These are phyloP conservation scores for Nothocercus julius DNA, from an alignment of 2,113 vertebrate genomes.

Conservation along the genomic window DNA sequence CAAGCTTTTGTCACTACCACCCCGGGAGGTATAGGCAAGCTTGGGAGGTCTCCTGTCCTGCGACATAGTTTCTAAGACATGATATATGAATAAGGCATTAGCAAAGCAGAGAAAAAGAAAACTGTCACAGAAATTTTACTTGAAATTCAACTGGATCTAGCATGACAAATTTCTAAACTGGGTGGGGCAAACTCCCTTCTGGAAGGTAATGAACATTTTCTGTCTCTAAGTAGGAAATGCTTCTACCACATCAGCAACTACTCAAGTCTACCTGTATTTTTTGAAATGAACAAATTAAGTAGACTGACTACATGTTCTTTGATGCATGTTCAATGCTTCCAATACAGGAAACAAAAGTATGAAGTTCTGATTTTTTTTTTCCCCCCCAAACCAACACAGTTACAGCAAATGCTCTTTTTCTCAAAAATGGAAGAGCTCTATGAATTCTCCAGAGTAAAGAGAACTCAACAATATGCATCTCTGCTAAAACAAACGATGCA, in stretches of 20 bases:
- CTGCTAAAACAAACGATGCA: background rate
- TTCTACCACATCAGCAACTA: background rate
- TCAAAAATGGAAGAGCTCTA: fast-evolving
- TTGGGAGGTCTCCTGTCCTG: slow-evolving; percentile 93
- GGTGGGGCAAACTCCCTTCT: background rate
- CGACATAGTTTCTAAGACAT: slow-evolving; percentile 76
- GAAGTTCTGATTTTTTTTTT: background rate
- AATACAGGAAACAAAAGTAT: fast-evolving
- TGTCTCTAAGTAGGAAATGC: background rate
- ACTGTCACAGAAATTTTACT: background rate
- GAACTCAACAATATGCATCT: background rate
- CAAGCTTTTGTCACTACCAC: slow-evolving; percentile 85
- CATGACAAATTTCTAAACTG: background rate
- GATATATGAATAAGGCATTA: slow-evolving; percentile 2
- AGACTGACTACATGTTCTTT: background rate
- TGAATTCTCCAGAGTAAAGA: background rate
- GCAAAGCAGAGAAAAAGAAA: background rate
- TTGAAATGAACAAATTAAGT: background rate
- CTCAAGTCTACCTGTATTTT: background rate
- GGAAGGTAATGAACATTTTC: background rate
- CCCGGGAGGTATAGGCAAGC: slow-evolving; percentile 89
- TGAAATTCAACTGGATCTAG: fast-evolving
- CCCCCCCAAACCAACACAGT: background rate
- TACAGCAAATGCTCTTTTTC: background rate
- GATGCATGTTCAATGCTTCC: fast-evolving